Percentiles rank a stretch among this genome's conserved stretches.
phyloP scores from a whole-genome alignment of 1,140 invertebrate species.

The Aphaenogaster ashmeadi region DNA sequence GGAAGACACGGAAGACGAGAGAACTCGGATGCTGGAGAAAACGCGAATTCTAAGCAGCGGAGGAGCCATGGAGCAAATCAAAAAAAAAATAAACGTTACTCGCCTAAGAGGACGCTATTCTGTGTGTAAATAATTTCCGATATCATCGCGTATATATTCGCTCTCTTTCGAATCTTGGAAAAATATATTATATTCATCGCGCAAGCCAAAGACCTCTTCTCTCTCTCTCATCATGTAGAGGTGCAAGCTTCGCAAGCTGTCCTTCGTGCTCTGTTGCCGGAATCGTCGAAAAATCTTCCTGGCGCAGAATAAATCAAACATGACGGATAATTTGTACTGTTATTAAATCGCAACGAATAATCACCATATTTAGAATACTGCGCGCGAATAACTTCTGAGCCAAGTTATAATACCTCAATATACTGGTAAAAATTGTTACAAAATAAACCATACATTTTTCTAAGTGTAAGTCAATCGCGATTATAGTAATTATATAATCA shows the following conservation, averaged over 20 bases:
- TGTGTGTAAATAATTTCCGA: constrained; percentile 57
- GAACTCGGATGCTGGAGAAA: constrained; percentile 47
- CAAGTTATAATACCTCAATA: neutral
- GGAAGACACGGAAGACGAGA: constrained; percentile 24
- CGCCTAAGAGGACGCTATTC: constrained; percentile 46
- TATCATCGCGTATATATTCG: constrained; percentile 42
- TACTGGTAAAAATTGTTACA: neutral
- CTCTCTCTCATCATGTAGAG: constrained; percentile 9
- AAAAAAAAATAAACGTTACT: constrained; percentile 36
- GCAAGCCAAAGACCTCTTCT: constrained; percentile 49
- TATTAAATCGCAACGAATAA: constrained; percentile 4
- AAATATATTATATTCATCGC: constrained; percentile 52
- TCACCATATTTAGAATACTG: neutral
- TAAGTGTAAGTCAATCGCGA: neutral
- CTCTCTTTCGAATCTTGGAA: constrained; percentile 42
- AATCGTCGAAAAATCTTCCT: neutral
- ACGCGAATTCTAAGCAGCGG: constrained; percentile 39
- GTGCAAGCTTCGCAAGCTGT: neutral
- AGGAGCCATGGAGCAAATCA: constrained; percentile 52
- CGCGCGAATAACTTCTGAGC: neutral
- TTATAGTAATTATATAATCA: neutral
- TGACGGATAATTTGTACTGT: neutral
- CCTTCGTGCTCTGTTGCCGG: neutral
- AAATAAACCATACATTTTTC: constrained; percentile 2
- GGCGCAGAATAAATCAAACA: neutral